These are phyloP conservation scores for Azemiops feae DNA, from an alignment of 2,113 vertebrate genomes.

Conservation along the genomic window DNA sequence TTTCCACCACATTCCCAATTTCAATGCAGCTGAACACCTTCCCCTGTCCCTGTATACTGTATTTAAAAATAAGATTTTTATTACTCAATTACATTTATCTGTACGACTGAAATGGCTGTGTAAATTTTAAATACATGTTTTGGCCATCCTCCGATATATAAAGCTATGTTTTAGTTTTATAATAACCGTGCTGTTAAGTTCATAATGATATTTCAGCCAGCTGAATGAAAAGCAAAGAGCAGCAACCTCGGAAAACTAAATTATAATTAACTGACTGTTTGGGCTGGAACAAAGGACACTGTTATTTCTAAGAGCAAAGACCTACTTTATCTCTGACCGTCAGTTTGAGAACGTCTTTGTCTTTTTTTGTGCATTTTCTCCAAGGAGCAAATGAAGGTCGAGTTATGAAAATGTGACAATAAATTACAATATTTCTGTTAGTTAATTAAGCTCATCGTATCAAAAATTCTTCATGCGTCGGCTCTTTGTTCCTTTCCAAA, in stretches of 20 bases:
- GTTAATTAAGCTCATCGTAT: conserved; percentile 64
- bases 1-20: background rate
- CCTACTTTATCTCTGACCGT: conserved; percentile 36
- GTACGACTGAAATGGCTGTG: background rate
- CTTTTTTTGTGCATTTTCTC: conserved; percentile 32
- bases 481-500: conserved; percentile 25
- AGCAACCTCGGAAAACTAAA: background rate
- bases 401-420: conserved; percentile 57
- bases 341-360: conserved; percentile 56
- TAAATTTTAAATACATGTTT: conserved; percentile 13
- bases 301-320: conserved; percentile 1
- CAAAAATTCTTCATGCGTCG: conserved; percentile 41
- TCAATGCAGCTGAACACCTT: no score
- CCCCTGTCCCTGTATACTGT: background rate
- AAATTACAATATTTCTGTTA: conserved; percentile 57
- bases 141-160: conserved; percentile 1
- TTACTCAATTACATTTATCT: background rate
- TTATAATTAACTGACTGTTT: background rate
- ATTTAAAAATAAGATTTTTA: background rate
- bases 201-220: conserved; percentile 18
- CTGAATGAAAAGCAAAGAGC: conserved; percentile 16
- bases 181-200: conserved; percentile 15
- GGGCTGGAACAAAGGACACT: conserved; percentile 10
- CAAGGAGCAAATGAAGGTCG: conserved; percentile 50
- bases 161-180: conserved; percentile 14